Evolutionary conservation across 2,113 vertebrate species (phyloP).

Genomic region (Mustelus asterias): DNA sequence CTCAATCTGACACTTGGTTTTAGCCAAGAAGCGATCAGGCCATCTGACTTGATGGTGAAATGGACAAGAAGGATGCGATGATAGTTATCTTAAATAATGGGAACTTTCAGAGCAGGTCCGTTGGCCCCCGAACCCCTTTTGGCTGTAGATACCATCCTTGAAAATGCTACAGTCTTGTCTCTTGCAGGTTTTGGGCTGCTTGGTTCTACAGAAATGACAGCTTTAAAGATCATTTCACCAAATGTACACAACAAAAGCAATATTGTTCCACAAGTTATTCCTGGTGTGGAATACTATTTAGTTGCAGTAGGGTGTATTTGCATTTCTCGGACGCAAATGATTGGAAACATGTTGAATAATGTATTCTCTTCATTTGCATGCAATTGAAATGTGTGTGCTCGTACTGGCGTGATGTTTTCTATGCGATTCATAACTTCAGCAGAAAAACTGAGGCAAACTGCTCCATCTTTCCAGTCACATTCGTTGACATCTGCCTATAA

Average conservation of each 20-base stretch:
- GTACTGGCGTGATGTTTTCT: not conserved
- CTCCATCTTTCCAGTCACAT: not conserved
- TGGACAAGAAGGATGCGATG: not conserved
- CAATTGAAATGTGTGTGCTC: not conserved
- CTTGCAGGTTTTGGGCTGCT: not conserved
- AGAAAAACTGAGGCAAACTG: not conserved
- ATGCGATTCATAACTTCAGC: not conserved
- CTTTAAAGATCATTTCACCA: not conserved
- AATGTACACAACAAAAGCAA: not conserved
- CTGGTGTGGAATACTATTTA: not conserved
- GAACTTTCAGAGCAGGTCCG: not conserved
- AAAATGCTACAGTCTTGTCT: not conserved
- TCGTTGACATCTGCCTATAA: not conserved
- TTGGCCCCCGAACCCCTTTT: not conserved
- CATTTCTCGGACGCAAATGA: not conserved
- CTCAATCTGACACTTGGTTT: too few species aligned
- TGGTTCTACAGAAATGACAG: not conserved
- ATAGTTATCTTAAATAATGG: not conserved
- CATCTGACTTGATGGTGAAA: too few species aligned
- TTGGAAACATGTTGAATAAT: conserved; percentile 6
- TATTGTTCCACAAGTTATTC: not conserved
- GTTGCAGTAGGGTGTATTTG: not conserved
- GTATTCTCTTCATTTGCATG: not conserved
- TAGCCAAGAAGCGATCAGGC: too few species aligned
- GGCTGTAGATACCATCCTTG: not conserved